A percentile compares a stretch with the other conserved stretches of the same genome.
phyloP scores from a whole-genome alignment of 2,888 invertebrate genomes.

The Carterocephalus palaemon region DNA sequence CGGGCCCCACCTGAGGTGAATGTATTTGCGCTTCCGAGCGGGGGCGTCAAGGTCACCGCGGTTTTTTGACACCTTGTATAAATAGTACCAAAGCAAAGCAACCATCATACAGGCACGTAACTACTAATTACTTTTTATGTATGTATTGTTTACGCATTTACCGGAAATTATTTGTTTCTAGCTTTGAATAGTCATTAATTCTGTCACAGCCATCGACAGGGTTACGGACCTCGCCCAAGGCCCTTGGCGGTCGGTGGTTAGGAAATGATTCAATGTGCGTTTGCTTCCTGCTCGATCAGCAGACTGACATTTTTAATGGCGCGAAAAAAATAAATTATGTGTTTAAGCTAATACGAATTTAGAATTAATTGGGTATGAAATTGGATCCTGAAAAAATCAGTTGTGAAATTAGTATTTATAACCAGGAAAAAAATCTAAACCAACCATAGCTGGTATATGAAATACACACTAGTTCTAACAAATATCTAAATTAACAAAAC shows the following conservation, averaged over 20 bases:
- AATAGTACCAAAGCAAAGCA: conserved; percentile 62
- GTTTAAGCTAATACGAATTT: no score
- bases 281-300: background rate
- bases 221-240: conserved; percentile 53
- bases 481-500: no score
- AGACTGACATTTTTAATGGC: background rate
- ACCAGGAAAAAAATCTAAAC: no score
- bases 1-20: conserved; percentile 76
- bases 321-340: conserved; percentile 4
- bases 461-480: no score
- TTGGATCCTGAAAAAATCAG: no score
- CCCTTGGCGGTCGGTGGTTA: conserved; percentile 30
- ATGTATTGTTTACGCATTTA: conserved; percentile 46
- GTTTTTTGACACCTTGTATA: conserved; percentile 76
- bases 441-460: no score
- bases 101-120: conserved; percentile 40
- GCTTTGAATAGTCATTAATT: conserved; percentile 59
- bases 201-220: conserved; percentile 45
- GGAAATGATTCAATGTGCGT: conserved; percentile 3
- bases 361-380: no score
- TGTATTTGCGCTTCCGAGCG: conserved; percentile 69
- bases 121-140: conserved; percentile 54
- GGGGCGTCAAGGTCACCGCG: conserved; percentile 74
- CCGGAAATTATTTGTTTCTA: conserved; percentile 71
- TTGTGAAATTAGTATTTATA: no score